Evolutionary conservation across 2,888 invertebrate species (phyloP), one percentile per base, ranked within the genome.

Genomic region (Pomacea canaliculata): DNA sequence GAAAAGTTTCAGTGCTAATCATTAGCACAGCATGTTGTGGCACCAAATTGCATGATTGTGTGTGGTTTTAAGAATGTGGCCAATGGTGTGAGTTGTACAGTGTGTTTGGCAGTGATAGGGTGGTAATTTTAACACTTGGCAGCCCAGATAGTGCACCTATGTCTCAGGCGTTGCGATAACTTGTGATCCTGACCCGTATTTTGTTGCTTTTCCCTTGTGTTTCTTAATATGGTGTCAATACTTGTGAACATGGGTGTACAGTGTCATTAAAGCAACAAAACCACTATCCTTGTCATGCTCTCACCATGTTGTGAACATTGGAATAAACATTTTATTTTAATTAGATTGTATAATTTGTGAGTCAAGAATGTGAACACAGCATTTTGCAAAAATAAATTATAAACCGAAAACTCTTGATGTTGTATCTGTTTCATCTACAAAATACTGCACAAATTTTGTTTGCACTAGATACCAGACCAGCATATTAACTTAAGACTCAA

Each of bases 361-460:
- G 68, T 46, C 78, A 83, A 71, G 78, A 73, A 78, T 82, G 83
- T 85, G 83, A 84, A 83, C 80, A 84, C 82, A 84, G 85, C 85
- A 86, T 85, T 85, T 85, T 77, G 76, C 60, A 76, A 77, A 19
- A 78, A 79, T 79, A 79, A 79, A 79, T 79, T 79, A 79, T 79
- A 68, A 75, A 59, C 74, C 65, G 51, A 78, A 71, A 48, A 13
- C 51, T 23, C 60, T 19, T n/a, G 27, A 12, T 63, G 23, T 63
- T 63, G 63, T 19, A 19, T 60, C n/a, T 60, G 60, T 60, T 60
- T 2, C 16, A 19, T 60, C 60, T 19, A 60, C 27, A 12, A 69
- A 69, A 46, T n/a, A 69, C 13, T 19, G 37, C 37, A 37, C 3
- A 37, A 37, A 37, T 1, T 37, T 37, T 37, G 37, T 37, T 37